These are phyloP conservation scores for Drosophila trapezifrons DNA, from an alignment of 1,140 invertebrate genomes.

Conservation along the genomic window DNA sequence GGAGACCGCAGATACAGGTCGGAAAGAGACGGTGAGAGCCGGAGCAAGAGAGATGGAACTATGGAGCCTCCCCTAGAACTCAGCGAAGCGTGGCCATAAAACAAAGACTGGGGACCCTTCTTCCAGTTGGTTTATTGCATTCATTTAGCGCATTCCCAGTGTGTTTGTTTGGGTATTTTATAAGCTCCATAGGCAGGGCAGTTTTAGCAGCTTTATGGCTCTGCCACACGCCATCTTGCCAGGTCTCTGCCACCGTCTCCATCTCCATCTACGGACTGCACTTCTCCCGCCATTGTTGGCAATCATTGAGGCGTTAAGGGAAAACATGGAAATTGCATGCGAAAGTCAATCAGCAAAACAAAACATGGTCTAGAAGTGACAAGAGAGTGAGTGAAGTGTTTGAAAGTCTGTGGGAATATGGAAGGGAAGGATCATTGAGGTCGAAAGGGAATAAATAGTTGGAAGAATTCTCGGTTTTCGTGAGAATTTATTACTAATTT, in stretches of 20 bases:
- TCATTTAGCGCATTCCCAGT: conserved; percentile 67
- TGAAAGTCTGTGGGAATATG: background rate
- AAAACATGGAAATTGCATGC: conserved; percentile 56
- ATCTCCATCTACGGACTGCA: conserved; percentile 13
- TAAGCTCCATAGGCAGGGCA: conserved; percentile 48
- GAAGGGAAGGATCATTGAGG: background rate
- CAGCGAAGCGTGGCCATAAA: conserved; percentile 61
- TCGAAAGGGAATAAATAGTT: background rate
- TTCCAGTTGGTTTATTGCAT: conserved; percentile 70
- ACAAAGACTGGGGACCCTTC: conserved; percentile 49
- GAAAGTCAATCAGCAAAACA: conserved; percentile 42
- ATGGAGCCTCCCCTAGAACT: conserved; percentile 23
- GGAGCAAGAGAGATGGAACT: conserved; percentile 3
- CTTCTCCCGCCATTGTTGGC: conserved; percentile 49
- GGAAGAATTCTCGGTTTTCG: background rate
- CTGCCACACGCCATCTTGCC: conserved; percentile 68
- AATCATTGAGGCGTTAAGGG: conserved; percentile 53
- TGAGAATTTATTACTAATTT: background rate
- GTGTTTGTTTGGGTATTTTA: conserved; percentile 42
- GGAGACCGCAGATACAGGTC: conserved; percentile 17
- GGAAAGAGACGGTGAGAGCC: conserved; percentile 3
- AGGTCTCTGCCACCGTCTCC: background rate
- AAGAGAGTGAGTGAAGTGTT: background rate
- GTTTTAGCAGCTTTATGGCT: conserved; percentile 53
- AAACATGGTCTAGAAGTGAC: conserved; percentile 36